phyloP scores from a whole-genome alignment of 1,140 invertebrate species.

The Akabosia matsudoensis region DNA sequence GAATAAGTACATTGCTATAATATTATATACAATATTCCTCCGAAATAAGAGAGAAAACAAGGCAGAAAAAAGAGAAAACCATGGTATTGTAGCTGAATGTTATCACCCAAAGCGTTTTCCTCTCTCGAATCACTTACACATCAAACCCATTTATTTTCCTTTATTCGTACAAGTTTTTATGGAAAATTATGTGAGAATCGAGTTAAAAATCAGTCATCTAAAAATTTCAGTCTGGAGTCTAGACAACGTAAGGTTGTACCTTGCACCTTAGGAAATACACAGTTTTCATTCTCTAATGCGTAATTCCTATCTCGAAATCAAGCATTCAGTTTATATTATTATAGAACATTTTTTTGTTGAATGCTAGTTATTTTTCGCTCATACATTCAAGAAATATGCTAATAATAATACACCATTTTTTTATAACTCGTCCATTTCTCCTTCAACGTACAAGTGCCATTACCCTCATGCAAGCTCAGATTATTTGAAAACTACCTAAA shows the following conservation, averaged over 20 bases:
- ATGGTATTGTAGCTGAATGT: too few relatives aligned
- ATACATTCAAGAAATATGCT: background rate
- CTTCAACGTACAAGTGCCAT: too few relatives aligned
- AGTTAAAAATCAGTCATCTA: conserved; percentile 13
- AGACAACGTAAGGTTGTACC: background rate
- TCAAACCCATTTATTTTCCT: background rate
- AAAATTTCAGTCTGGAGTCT: background rate
- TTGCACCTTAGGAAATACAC: background rate
- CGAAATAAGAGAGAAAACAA: too few relatives aligned
- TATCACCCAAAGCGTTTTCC: background rate
- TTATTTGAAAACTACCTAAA: too few relatives aligned
- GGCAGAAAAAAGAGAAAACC: too few relatives aligned
- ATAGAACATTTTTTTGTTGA: too few relatives aligned
- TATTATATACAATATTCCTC: too few relatives aligned
- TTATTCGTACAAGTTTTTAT: background rate
- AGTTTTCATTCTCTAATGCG: background rate
- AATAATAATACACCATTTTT: too few relatives aligned
- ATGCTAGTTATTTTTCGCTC: background rate
- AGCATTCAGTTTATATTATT: too few relatives aligned
- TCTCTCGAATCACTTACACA: background rate
- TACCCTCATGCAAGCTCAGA: too few relatives aligned
- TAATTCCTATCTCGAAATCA: background rate
- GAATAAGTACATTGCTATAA: too few relatives aligned
- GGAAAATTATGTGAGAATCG: conserved; percentile 1
- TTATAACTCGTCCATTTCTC: too few relatives aligned